Evolutionary conservation across 1,140 invertebrate species (phyloP).

Genomic region (Druon quercuslanigerum): DNA sequence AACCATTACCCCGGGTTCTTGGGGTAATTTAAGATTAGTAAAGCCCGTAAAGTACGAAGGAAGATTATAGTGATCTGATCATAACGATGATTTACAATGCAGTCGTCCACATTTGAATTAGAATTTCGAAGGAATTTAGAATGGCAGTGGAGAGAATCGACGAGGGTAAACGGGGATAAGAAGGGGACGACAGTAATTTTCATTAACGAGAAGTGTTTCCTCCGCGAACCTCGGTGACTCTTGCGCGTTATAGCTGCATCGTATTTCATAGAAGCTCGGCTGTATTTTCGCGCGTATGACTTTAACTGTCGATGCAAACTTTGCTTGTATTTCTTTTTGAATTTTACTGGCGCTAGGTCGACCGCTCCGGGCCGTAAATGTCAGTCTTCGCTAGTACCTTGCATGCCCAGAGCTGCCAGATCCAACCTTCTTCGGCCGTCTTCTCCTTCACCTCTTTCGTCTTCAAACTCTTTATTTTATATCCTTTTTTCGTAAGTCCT

Average conservation of each 20-base stretch:
- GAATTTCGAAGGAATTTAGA: no score
- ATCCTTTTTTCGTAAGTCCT: neutral
- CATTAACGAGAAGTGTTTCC: constrained; percentile 56
- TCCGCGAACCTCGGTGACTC: constrained; percentile 33
- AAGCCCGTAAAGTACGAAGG: no score
- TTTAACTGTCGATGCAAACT: constrained; percentile 70
- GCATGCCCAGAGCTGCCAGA: neutral
- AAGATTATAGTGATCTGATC: no score
- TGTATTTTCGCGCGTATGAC: constrained; percentile 71
- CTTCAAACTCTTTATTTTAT: constrained; percentile 38
- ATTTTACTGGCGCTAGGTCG: constrained; percentile 68
- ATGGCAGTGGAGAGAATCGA: neutral
- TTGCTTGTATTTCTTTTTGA: constrained; percentile 68
- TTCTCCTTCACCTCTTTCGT: constrained; percentile 35
- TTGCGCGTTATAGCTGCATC: constrained; percentile 46
- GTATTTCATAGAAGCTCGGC: constrained; percentile 66
- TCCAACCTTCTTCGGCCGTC: constrained; percentile 18
- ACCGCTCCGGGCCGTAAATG: constrained; percentile 38
- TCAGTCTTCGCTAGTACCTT: constrained; percentile 29
- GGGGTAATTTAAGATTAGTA: no score
- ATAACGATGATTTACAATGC: no score
- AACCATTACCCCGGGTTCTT: no score
- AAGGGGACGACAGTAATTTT: constrained; percentile 46
- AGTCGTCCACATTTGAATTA: no score
- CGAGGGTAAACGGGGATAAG: constrained; percentile 19